phyloP scores from a whole-genome alignment of 2,888 invertebrate species.

The Spodoptera exigua region DNA sequence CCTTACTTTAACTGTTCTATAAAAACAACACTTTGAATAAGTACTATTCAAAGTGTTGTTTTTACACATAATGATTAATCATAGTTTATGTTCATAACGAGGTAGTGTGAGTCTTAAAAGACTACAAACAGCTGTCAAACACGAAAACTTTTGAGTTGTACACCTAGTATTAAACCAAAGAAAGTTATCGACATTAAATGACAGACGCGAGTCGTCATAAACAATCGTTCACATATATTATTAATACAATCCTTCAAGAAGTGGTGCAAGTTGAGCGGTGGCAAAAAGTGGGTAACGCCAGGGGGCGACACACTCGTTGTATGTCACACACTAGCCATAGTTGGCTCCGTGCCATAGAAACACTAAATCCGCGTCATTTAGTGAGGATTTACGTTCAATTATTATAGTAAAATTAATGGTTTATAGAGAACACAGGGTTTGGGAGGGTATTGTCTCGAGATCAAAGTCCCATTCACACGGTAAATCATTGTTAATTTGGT shows the following conservation, averaged over 20 bases:
- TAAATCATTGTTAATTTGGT: conserved; percentile 46
- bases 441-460: conserved; percentile 42
- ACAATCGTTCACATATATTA: conserved; percentile 21
- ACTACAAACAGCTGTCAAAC: too few species aligned
- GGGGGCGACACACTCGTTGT: conserved; percentile 7
- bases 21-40: not conserved
- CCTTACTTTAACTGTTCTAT: too few species aligned
- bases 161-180: conserved; percentile 17
- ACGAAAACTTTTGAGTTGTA: not conserved
- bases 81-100: too few species aligned
- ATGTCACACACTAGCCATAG: conserved; percentile 12
- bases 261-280: conserved; percentile 31
- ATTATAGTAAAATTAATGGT: conserved; percentile 32
- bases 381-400: conserved; percentile 47
- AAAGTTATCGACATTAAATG: conserved; percentile 23
- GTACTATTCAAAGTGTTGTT: too few species aligned
- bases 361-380: conserved; percentile 39
- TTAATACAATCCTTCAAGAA: conserved; percentile 30
- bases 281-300: not conserved
- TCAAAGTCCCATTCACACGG: conserved; percentile 45
- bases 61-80: too few species aligned
- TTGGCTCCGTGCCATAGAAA: conserved; percentile 31
- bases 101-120: too few species aligned
- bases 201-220: conserved; percentile 26
- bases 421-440: conserved; percentile 15